A percentile compares a stretch with the other conserved stretches of the same genome.
Evolutionary conservation across 2,113 vertebrate genomes (phyloP).

Genomic region (Struthio camelus): DNA sequence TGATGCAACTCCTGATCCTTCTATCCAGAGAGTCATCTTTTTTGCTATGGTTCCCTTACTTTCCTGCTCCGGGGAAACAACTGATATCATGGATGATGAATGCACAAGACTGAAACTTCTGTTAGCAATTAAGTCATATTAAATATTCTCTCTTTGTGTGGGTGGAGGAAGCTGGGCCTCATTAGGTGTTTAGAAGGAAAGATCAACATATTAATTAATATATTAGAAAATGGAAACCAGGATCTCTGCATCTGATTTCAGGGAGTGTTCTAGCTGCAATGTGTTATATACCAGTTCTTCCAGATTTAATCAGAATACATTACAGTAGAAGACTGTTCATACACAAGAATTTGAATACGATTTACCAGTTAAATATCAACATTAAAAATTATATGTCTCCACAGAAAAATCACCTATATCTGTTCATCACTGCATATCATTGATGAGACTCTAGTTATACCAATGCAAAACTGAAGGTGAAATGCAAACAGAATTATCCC

Average conservation of each 20-base stretch:
- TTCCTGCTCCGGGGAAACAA: constrained; percentile 3
- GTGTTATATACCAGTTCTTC: neutral
- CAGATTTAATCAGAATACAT: neutral
- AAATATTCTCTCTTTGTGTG: constrained; percentile 3
- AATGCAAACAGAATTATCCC: neutral
- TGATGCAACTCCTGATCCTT: neutral
- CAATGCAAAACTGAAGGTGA: neutral
- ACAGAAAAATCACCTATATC: neutral
- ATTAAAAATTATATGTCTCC: neutral
- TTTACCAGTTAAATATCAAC: neutral
- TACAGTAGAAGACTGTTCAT: neutral
- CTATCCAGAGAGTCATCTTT: neutral
- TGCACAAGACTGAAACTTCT: constrained; percentile 12
- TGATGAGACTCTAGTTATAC: neutral
- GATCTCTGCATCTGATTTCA: constrained; percentile 12
- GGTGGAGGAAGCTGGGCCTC: constrained; percentile 21
- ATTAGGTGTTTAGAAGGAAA: constrained; percentile 27
- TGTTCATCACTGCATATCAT: neutral
- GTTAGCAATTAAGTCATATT: neutral
- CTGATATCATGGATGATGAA: constrained; percentile 23
- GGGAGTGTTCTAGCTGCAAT: neutral
- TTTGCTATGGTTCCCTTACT: neutral
- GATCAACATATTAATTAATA: constrained; percentile 34
- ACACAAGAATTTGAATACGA: neutral
- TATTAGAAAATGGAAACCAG: constrained; percentile 6